Conservation (phyloP, 2,888 invertebrate species). For the Lasioglossum zephyrum region DNA sequence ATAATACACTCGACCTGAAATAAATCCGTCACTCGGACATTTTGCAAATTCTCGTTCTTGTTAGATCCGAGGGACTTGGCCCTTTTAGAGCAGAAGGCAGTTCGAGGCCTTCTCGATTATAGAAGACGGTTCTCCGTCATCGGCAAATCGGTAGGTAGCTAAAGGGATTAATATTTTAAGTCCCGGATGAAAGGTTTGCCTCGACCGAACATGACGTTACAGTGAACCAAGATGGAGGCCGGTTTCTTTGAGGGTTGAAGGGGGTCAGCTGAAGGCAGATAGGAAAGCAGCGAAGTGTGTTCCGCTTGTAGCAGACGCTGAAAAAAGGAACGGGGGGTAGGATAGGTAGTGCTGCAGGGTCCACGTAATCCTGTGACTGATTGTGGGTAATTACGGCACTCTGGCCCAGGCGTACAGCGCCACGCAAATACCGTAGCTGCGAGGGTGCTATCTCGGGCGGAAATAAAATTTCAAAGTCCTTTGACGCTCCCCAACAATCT, state of each 20-base stretch:
- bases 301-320: slow-evolving; percentile 54
- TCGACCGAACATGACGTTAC: neutral
- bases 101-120: neutral
- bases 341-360: slow-evolving; percentile 53
- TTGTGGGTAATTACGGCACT: slow-evolving; percentile 69
- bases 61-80: neutral
- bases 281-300: slow-evolving; percentile 33
- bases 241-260: neutral
- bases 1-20: neutral
- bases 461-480: slow-evolving; percentile 69
- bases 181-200: neutral
- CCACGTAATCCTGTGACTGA: slow-evolving; percentile 71
- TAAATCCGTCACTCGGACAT: neutral
- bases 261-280: neutral
- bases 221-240: neutral
- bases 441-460: slow-evolving; percentile 66
- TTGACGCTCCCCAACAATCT: slow-evolving; percentile 59
- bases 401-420: slow-evolving; percentile 49
- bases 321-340: slow-evolving; percentile 29
- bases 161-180: neutral
- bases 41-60: neutral
- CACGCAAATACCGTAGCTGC: slow-evolving; percentile 61
- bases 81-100: neutral
- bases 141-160: neutral
- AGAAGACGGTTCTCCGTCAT: neutral